Conservation (phyloP, 2,113 vertebrate genomes). For the Physeter macrocephalus region DNA sequence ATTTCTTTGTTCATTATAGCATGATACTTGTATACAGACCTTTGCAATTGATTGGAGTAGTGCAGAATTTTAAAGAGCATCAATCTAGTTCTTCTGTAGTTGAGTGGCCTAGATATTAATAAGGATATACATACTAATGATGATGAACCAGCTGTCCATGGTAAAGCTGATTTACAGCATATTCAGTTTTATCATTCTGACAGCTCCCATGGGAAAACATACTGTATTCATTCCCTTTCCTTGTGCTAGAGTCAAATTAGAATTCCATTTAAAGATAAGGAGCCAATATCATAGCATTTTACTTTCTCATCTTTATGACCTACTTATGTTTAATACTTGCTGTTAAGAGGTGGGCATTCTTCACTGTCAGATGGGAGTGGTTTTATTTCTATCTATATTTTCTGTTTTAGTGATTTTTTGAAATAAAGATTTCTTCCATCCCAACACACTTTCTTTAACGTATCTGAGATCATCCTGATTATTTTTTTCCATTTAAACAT, state of each 20-base stretch:
- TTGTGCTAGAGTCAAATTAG: slow-evolving; percentile 74
- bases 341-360: slow-evolving; percentile 61
- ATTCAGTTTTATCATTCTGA: slow-evolving; percentile 82
- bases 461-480: neutral
- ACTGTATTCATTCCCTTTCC: slow-evolving; percentile 66
- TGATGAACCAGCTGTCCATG: slow-evolving; percentile 81
- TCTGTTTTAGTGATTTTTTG: neutral
- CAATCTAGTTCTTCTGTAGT: slow-evolving; percentile 59
- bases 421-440: slow-evolving; percentile 14
- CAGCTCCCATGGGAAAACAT: slow-evolving; percentile 75
- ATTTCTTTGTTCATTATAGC: slow-evolving; percentile 21
- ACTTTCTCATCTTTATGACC: slow-evolving; percentile 75
- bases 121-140: slow-evolving; percentile 84
- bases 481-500: neutral
- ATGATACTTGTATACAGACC: slow-evolving; percentile 46
- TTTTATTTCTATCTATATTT: slow-evolving; percentile 45
- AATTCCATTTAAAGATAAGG: slow-evolving; percentile 83
- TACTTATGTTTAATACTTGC: slow-evolving; percentile 78
- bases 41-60: slow-evolving; percentile 43
- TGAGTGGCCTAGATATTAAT: slow-evolving; percentile 80
- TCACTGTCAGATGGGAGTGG: slow-evolving; percentile 62
- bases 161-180: slow-evolving; percentile 81
- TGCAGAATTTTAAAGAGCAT: slow-evolving; percentile 70
- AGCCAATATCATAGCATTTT: slow-evolving; percentile 71
- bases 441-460: neutral